Evolutionary conservation across 1,140 invertebrate species (phyloP).

Genomic region (Hyphantria cunea): DNA sequence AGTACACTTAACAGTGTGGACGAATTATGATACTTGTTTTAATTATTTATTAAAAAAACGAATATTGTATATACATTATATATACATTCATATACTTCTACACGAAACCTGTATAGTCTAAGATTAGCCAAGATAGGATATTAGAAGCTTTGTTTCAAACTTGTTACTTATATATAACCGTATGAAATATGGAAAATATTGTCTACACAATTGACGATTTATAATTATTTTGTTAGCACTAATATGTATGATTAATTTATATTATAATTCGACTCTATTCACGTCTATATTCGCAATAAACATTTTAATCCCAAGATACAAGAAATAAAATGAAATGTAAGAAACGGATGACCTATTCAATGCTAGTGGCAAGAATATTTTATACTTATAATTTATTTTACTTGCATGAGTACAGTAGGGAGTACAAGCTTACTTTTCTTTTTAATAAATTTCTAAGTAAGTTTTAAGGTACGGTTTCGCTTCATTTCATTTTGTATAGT

Average conservation of each 20-base stretch:
- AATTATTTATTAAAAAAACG: constrained; percentile 22
- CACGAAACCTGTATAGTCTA: constrained; percentile 34
- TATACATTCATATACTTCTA: constrained; percentile 40
- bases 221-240: constrained; percentile 35
- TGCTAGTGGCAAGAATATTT: constrained; percentile 6
- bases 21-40: constrained; percentile 64
- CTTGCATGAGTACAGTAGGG: not conserved
- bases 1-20: constrained; percentile 64
- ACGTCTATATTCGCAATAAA: too few species aligned
- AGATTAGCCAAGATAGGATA: constrained; percentile 43
- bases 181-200: constrained; percentile 49
- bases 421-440: constrained; percentile 5
- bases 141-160: constrained; percentile 25
- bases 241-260: constrained; percentile 16
- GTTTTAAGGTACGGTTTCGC: constrained; percentile 3
- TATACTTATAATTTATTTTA: not conserved
- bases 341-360: not conserved
- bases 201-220: constrained; percentile 71
- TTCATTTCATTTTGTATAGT: not conserved
- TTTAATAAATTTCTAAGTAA: constrained; percentile 14
- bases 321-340: too few species aligned
- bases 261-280: not conserved
- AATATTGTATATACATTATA: constrained; percentile 37
- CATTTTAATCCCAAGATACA: too few species aligned
- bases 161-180: constrained; percentile 35